Percentiles rank a stretch among this genome's conserved stretches.
These are phyloP conservation scores for Kryptopterus vitreolus DNA, from an alignment of 2,797 vertebrate genomes.

Conservation along the genomic window DNA sequence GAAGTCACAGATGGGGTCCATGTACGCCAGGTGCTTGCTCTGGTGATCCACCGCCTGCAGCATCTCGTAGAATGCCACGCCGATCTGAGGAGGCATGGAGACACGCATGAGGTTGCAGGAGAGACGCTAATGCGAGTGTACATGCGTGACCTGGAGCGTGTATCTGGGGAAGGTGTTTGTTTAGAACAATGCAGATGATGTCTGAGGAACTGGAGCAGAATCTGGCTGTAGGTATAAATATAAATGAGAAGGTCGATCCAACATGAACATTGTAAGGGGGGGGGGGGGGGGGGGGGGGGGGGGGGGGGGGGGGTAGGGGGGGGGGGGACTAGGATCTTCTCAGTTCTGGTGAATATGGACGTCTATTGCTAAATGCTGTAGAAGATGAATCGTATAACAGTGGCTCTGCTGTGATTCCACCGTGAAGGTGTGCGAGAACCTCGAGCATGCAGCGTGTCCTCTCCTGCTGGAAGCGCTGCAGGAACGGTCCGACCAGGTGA, in stretches of 20 bases:
- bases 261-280: no score
- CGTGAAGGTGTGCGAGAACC: conserved; percentile 65
- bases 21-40: conserved; percentile 87
- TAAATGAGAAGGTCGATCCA: not conserved
- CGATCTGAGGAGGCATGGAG: conserved; percentile 78
- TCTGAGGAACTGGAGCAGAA: conserved; percentile 6
- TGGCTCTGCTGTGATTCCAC: not conserved
- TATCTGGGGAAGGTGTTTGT: conserved; percentile 2
- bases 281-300: no score
- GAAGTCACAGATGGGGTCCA: conserved; percentile 98
- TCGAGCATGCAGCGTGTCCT: conserved; percentile 98
- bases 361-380: not conserved
- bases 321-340: no score
- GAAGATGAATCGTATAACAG: not conserved
- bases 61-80: conserved; percentile 98
- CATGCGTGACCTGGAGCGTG: not conserved
- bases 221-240: not conserved
- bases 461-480: conserved; percentile 96
- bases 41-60: conserved; percentile 92
- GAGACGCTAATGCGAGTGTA: not conserved
- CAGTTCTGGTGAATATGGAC: no score
- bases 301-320: no score
- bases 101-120: not conserved
- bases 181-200: not conserved
- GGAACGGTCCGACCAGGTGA: conserved; percentile 94